Conservation (phyloP, 2,888 invertebrate species). For the Tridacna crocea region DNA sequence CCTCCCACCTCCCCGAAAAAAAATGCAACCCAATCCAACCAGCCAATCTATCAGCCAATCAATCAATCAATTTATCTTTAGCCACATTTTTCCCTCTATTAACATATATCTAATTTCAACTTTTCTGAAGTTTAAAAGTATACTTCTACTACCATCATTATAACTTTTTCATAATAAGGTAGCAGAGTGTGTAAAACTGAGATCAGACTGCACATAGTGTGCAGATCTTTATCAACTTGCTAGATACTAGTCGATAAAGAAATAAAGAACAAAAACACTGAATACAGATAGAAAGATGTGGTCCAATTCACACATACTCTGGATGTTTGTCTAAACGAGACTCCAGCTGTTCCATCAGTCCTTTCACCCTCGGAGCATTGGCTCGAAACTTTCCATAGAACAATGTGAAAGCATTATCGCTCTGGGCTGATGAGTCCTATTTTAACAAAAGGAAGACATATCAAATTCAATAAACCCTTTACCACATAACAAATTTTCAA, state of each 20-base stretch:
- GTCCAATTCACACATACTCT: slow-evolving; percentile 87
- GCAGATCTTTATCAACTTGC: too few relatives aligned
- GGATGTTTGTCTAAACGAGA: slow-evolving; percentile 89
- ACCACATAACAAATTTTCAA: not conserved
- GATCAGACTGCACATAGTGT: not conserved
- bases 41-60: not conserved
- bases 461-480: not conserved
- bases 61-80: not conserved
- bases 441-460: not conserved
- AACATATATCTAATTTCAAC: too few relatives aligned
- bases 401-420: slow-evolving; percentile 89
- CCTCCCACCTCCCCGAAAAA: too few relatives aligned
- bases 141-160: too few relatives aligned
- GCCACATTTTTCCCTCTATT: not conserved
- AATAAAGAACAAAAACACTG: too few relatives aligned
- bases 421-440: slow-evolving; percentile 78
- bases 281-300: too few relatives aligned
- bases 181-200: too few relatives aligned
- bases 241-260: too few relatives aligned
- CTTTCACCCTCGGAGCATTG: slow-evolving; percentile 93
- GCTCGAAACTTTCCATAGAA: slow-evolving; percentile 98
- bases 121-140: too few relatives aligned
- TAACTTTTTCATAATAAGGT: too few relatives aligned
- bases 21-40: too few relatives aligned
- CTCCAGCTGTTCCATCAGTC: slow-evolving; percentile 93